These are phyloP conservation scores for Capreolus pygargus DNA, from an alignment of 2,113 vertebrate species.

Conservation along the genomic window DNA sequence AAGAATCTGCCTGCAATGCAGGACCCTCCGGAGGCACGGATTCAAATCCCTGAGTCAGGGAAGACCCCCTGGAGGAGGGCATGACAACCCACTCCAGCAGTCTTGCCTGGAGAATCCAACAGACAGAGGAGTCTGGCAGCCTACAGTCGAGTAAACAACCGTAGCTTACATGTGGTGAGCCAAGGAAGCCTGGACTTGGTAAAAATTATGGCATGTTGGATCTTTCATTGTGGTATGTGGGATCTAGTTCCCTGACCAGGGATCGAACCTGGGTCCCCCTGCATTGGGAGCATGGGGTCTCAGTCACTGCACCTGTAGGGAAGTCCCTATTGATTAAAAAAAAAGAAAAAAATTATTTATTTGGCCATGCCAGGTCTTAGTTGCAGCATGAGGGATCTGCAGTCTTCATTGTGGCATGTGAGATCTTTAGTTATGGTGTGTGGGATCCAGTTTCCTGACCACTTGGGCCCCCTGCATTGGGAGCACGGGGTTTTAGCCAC, in stretches of 20 bases:
- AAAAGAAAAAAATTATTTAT: neutral
- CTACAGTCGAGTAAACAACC: neutral
- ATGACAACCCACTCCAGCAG: neutral
- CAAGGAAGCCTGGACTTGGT: neutral
- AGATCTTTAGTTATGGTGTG: neutral
- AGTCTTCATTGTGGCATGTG: neutral
- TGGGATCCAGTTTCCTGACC: neutral
- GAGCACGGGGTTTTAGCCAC: neutral
- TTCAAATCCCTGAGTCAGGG: neutral
- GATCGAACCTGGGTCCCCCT: neutral
- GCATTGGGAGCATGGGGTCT: neutral
- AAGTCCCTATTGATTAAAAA: neutral
- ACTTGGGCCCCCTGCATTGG: neutral
- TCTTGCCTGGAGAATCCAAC: neutral
- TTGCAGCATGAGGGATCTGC: neutral
- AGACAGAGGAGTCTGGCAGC: neutral
- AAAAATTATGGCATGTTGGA: neutral
- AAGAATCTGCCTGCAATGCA: neutral
- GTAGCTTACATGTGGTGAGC: neutral
- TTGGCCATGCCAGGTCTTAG: neutral
- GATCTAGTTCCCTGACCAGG: neutral
- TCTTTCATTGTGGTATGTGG: neutral
- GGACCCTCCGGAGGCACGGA: neutral
- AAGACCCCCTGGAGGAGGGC: neutral
- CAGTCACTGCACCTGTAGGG: neutral